Conservation (phyloP, 2,113 vertebrate genomes). For the Neoarius graeffei region DNA sequence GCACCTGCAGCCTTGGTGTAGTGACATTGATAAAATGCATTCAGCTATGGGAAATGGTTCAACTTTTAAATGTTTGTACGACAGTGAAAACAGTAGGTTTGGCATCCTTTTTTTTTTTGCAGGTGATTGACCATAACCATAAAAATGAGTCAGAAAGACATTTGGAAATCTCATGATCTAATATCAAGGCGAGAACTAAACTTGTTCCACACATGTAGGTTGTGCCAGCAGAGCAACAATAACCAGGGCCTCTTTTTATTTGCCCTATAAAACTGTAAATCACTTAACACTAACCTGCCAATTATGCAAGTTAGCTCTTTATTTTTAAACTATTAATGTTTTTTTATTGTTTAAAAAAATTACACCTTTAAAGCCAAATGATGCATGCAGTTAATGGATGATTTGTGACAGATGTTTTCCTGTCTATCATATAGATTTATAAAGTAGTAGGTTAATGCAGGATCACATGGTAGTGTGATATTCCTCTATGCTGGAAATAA, state of each 20-base stretch:
- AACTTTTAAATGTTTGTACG: not conserved
- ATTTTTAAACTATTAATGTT: not conserved
- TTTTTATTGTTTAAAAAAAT: not conserved
- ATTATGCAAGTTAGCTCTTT: not conserved
- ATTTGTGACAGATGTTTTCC: not conserved
- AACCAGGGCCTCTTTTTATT: not conserved
- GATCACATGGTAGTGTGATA: not conserved
- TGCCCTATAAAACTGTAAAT: not conserved
- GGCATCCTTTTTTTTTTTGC: not conserved
- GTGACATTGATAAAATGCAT: not conserved
- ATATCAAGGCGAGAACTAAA: not conserved
- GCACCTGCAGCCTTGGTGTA: not conserved
- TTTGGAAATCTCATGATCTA: slow-evolving; percentile 6
- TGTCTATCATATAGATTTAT: not conserved
- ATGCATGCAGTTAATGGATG: not conserved
- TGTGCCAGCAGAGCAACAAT: not conserved
- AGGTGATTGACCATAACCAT: not conserved
- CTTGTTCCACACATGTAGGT: not conserved
- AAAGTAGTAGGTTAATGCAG: not conserved
- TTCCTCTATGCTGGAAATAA: not conserved
- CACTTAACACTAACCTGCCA: not conserved
- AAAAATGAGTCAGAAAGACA: not conserved
- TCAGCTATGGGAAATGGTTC: not conserved
- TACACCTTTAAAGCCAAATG: not conserved
- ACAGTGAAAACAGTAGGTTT: not conserved